A percentile compares a stretch with the other conserved stretches of the same genome.
Evolutionary conservation across 2,888 invertebrate species (phyloP).

Genomic region (Camponotus fellah): DNA sequence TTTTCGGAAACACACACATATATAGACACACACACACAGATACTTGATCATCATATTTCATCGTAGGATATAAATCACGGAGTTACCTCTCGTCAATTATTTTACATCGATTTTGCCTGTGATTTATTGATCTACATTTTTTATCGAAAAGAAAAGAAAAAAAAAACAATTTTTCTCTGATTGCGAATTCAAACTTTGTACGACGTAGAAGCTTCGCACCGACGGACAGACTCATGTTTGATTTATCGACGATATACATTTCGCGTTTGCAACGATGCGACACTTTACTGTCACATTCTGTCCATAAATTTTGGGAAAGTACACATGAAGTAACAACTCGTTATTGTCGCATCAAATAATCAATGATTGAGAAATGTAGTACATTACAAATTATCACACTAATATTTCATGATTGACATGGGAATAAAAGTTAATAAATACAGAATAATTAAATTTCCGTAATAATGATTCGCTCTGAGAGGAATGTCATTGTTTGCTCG

Average conservation of each 20-base stretch:
- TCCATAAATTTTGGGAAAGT: slow-evolving; percentile 38
- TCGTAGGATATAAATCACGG: slow-evolving; percentile 39
- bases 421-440: slow-evolving; percentile 5
- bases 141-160: slow-evolving; percentile 34
- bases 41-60: slow-evolving; percentile 49
- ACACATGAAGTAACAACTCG: slow-evolving; percentile 21
- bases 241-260: slow-evolving; percentile 55
- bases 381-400: slow-evolving; percentile 2
- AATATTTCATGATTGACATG: slow-evolving; percentile 5
- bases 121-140: slow-evolving; percentile 49
- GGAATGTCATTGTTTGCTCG: neutral
- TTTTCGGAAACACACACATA: neutral
- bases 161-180: slow-evolving; percentile 32
- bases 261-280: slow-evolving; percentile 45
- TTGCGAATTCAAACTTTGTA: slow-evolving; percentile 42
- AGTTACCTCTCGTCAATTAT: slow-evolving; percentile 46
- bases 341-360: slow-evolving; percentile 23
- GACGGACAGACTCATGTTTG: slow-evolving; percentile 20
- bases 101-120: slow-evolving; percentile 23
- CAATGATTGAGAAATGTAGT: slow-evolving; percentile 31
- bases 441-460: no score
- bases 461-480: no score
- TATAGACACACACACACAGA: neutral
- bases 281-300: slow-evolving; percentile 44
- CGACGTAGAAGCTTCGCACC: slow-evolving; percentile 31